Base-by-base conservation (phyloP, 2,888 invertebrate genomes). In the Xylota segnis region DNA sequence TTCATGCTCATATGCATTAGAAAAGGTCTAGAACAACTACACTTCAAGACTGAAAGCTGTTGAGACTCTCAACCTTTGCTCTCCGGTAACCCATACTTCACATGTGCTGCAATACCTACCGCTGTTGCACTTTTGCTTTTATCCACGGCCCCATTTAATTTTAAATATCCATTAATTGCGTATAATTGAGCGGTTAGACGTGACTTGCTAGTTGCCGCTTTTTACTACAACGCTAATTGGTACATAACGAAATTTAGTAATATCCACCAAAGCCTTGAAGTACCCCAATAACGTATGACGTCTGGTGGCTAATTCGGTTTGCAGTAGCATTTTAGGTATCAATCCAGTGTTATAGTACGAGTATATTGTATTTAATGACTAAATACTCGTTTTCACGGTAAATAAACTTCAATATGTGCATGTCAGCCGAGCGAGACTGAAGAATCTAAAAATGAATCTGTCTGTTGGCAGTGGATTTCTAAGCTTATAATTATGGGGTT, bases 181-280 rank as follows among this genome's bases (percentile, higher is more conserved):
- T 43, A 43, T 14, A 43, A 43, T 43, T 43, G 6, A 43, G 43
- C 43, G 14, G 43, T 43, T 14, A 0, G 43, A 5, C 43, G 34
- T 14, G 14, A 43, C 14, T 50, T 47, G 18, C 5, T 47, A 7
- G 18, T 50, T 50, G 50, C 23, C 12, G 4, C 23, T 50, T 23
- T 50, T 47, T 47, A 47, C 9, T 47, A 9, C 18, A 47, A 18
- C 32, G 32, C 14, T 54, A 54, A 54, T 54, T 32, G 54, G 16
- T 32, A 34, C 56, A 56, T 32, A 56, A 56, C 32, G 56, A 56
- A 14, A 32, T 32, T 32, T 56, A 16, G 56, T 27, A 52, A 29
- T 23, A 52, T 29, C 52, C 29, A 23, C 16, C 34, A 54, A 34
- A 16, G 32, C 56, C 56, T 56, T 56, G 56, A 4, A 9, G 16